Conservation (phyloP, 2,888 invertebrate genomes). For the Parnassius mnemosyne region DNA sequence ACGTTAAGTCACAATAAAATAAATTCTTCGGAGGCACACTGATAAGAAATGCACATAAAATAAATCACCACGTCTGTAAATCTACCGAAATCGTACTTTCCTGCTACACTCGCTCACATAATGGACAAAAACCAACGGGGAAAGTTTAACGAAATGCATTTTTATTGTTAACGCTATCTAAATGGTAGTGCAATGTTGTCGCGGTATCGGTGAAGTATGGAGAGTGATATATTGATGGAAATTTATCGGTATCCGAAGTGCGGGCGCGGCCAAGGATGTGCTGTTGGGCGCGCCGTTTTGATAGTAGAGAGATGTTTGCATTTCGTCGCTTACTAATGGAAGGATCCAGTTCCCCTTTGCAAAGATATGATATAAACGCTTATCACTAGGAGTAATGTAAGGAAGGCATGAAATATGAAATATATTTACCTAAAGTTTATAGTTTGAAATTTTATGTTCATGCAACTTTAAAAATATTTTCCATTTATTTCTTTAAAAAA, state of each 20-base stretch:
- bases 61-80: slow-evolving; percentile 11
- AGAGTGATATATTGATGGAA: slow-evolving; percentile 61
- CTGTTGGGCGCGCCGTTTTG: slow-evolving; percentile 53
- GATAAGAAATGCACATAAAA: slow-evolving; percentile 31
- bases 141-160: slow-evolving; percentile 58
- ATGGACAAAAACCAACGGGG: slow-evolving; percentile 13
- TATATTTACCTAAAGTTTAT: no score
- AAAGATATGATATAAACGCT: slow-evolving; percentile 37
- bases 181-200: slow-evolving; percentile 70
- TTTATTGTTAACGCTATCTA: slow-evolving; percentile 71
- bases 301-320: slow-evolving; percentile 54
- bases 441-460: no score
- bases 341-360: slow-evolving; percentile 48
- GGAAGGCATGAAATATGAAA: no score
- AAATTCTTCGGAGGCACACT: slow-evolving; percentile 34
- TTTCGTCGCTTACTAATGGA: slow-evolving; percentile 61
- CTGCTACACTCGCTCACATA: slow-evolving; percentile 12
- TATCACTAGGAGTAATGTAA: no score
- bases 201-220: slow-evolving; percentile 67
- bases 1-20: slow-evolving; percentile 36
- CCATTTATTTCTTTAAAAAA: no score
- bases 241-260: slow-evolving; percentile 68
- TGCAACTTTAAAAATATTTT: no score
- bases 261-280: slow-evolving; percentile 61
- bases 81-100: slow-evolving; percentile 15